Evolutionary conservation across 2,888 invertebrate species (phyloP).

Genomic region (Tyria jacobaeae): DNA sequence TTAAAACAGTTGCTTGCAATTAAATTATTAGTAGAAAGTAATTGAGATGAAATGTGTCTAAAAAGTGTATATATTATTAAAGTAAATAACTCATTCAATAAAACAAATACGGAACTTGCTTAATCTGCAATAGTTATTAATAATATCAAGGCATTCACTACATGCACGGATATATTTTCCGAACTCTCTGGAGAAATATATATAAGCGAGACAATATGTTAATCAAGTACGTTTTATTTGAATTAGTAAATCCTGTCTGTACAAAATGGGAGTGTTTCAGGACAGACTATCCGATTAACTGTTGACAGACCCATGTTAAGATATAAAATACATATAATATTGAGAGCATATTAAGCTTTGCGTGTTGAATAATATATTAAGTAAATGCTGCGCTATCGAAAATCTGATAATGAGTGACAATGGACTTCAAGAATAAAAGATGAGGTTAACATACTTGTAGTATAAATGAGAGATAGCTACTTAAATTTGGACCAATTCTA

Average conservation of each 20-base stretch:
- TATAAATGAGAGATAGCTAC: neutral
- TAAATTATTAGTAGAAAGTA: neutral
- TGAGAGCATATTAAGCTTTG: neutral
- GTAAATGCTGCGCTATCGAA: too few species aligned
- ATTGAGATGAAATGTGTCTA: neutral
- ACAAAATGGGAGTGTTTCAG: neutral
- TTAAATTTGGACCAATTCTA: neutral
- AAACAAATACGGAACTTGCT: neutral
- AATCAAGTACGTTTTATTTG: conserved; percentile 7
- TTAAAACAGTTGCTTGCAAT: too few species aligned
- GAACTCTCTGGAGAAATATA: neutral
- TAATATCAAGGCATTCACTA: neutral
- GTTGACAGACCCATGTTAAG: neutral
- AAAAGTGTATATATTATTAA: neutral
- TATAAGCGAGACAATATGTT: conserved; percentile 1
- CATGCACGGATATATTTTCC: neutral
- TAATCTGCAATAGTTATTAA: neutral
- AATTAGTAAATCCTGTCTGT: neutral
- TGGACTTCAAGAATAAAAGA: neutral
- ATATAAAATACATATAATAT: conserved; percentile 1
- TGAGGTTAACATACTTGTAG: neutral
- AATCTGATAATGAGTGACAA: neutral
- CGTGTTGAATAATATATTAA: neutral
- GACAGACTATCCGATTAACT: neutral
- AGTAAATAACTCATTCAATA: neutral